A percentile compares a stretch with the other conserved stretches of the same genome.
These are phyloP conservation scores for Thecophora atra DNA, from an alignment of 2,888 invertebrate species.

Conservation along the genomic window DNA sequence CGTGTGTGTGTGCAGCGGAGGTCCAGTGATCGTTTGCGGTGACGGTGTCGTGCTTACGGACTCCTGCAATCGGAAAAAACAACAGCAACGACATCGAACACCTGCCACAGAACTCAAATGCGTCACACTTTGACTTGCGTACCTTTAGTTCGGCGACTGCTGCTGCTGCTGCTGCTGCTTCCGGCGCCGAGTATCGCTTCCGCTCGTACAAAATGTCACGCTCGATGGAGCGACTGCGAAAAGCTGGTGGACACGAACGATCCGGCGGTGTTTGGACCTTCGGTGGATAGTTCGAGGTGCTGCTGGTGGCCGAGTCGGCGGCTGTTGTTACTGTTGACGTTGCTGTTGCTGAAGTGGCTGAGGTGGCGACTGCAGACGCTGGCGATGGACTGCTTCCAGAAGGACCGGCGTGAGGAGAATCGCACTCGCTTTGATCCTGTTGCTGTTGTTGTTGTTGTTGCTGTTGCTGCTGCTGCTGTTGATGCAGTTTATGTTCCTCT, in stretches of 20 bases:
- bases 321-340: slow-evolving; percentile 41
- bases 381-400: slow-evolving; percentile 47
- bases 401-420: slow-evolving; percentile 43
- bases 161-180: slow-evolving; percentile 45
- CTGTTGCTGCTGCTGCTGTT: slow-evolving; percentile 51
- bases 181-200: slow-evolving; percentile 60
- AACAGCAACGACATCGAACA: slow-evolving; percentile 29
- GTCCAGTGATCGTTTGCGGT: slow-evolving; percentile 59
- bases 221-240: slow-evolving; percentile 63
- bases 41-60: slow-evolving; percentile 64
- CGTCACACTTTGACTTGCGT: slow-evolving; percentile 21
- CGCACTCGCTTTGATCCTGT: slow-evolving; percentile 45
- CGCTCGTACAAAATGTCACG: slow-evolving; percentile 61
- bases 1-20: slow-evolving; percentile 55
- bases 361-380: slow-evolving; percentile 40
- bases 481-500: slow-evolving; percentile 61
- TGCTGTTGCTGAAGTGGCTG: slow-evolving; percentile 41
- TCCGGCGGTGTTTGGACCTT: slow-evolving; percentile 59
- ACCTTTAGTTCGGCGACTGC: slow-evolving; percentile 55
- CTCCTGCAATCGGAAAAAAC: slow-evolving; percentile 51
- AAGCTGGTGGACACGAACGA: slow-evolving; percentile 61
- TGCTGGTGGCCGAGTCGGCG: slow-evolving; percentile 43
- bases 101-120: neutral
- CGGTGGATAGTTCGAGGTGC: slow-evolving; percentile 48
- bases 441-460: slow-evolving; percentile 52